Evolutionary conservation across 2,888 invertebrate genomes (phyloP).

Genomic region (Malacosoma neustria): DNA sequence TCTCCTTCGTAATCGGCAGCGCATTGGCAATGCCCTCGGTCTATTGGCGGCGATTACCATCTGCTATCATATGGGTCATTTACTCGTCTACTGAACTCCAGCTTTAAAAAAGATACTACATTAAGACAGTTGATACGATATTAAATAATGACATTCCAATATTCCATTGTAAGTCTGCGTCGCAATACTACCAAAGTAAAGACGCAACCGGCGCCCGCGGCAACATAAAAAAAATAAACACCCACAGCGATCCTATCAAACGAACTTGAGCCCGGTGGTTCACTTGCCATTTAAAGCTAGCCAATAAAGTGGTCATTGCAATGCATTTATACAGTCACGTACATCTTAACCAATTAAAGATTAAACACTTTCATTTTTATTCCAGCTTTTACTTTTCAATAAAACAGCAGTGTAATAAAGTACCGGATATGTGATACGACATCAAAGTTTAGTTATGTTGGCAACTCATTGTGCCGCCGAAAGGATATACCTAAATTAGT

Average conservation of each 20-base stretch:
- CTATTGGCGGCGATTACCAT: too few species aligned
- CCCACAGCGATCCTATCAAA: slow-evolving; percentile 36
- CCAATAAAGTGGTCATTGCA: slow-evolving; percentile 24
- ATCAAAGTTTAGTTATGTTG: not conserved
- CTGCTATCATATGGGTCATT: too few species aligned
- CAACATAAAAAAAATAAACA: slow-evolving; percentile 58
- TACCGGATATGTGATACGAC: not conserved
- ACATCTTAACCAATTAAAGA: slow-evolving; percentile 11
- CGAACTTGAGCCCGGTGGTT: slow-evolving; percentile 48
- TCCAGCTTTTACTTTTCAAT: not conserved
- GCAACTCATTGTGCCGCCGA: slow-evolving; percentile 20
- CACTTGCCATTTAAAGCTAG: slow-evolving; percentile 32
- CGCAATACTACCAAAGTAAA: slow-evolving; percentile 10
- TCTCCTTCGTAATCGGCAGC: too few species aligned
- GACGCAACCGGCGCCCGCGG: slow-evolving; percentile 46
- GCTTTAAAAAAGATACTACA: too few species aligned
- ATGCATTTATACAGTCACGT: slow-evolving; percentile 35
- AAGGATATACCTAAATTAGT: slow-evolving; percentile 21
- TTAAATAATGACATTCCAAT: not conserved
- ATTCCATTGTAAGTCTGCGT: not conserved
- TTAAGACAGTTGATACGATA: too few species aligned
- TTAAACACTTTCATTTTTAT: not conserved
- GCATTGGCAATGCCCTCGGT: too few species aligned
- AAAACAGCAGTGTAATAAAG: not conserved
- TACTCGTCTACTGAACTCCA: too few species aligned